Base-by-base conservation (phyloP, 1,140 invertebrate species). In the Aculops lycopersici region DNA sequence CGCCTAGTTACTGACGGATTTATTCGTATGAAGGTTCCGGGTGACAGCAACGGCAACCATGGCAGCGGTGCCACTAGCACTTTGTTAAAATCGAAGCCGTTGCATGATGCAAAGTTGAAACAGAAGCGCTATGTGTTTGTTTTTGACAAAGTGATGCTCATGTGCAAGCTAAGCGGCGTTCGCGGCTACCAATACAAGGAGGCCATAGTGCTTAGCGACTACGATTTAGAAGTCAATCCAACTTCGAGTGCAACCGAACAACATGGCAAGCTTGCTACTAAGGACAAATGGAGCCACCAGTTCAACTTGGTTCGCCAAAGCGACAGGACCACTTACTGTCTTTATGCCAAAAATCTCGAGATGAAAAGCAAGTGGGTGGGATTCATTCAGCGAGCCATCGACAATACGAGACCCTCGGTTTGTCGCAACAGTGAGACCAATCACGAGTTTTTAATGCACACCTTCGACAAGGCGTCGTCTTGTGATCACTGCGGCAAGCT, bases 61-160 rank as follows among this genome's bases (percentile, higher is more conserved):
- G n/a, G n/a, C n/a, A n/a, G n/a, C n/a, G n/a, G n/a, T n/a, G n/a
- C n/a, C n/a, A n/a, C n/a, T n/a, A n/a, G 44, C 36, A 83, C 81
- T 14, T 84, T 94, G 54, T 61, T 94, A 18, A 77, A 77, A 59
- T 76, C 94, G 3, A 77, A 77, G 56, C 72, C 71, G 36, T 81
- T 90, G 54, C 69, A 73, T 49, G 81, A 88, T 55, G 56, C 76
- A 52, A 73, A 75, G 52, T 61, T 72, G 1, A 73, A 75, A 53
- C n/a, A n/a, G n/a, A 68, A 68, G 35, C 61, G 67, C 55, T 88
- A 86, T 55, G 76, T 84, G 14, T 95, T 95, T 57, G 69, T 95
- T 19, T 94, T 95, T 59, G 83, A 94, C 54, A 84, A 84, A 65
- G 74, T 84, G 19, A 72, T 95, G 59, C 65, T 95, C 40, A 72